These are phyloP conservation scores for Merops nubicus DNA, from an alignment of 2,113 vertebrate genomes.

Conservation along the genomic window DNA sequence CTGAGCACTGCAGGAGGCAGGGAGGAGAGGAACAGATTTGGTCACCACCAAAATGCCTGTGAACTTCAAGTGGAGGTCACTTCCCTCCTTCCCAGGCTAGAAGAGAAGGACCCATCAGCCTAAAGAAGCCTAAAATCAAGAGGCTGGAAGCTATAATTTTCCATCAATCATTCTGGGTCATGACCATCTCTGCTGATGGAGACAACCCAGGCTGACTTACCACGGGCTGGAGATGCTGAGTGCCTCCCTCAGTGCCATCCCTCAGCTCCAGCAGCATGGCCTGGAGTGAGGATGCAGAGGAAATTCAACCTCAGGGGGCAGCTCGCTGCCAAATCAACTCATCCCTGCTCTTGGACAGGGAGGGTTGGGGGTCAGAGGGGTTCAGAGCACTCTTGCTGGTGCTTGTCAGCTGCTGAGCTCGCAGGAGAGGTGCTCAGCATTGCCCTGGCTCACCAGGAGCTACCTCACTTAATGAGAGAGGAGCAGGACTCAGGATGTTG, in stretches of 20 bases:
- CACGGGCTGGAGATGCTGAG: background rate
- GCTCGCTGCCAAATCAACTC: background rate
- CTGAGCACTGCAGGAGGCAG: background rate
- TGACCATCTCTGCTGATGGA: fast-evolving
- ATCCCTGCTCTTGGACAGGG: background rate
- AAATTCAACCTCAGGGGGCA: background rate
- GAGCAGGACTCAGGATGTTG: background rate
- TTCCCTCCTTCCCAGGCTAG: background rate
- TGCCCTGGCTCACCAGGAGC: background rate
- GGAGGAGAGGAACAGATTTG: background rate
- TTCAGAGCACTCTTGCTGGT: background rate
- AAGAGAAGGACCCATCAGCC: background rate
- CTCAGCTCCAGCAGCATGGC: background rate
- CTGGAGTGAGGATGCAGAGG: background rate
- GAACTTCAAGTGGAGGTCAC: background rate
- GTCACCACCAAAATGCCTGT: fast-evolving
- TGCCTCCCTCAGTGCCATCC: background rate
- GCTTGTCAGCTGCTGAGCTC: background rate
- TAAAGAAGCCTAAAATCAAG: background rate
- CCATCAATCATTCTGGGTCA: background rate
- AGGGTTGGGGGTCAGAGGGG: fast-evolving
- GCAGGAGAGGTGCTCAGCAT: background rate
- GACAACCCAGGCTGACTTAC: fast-evolving
- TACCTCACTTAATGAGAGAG: background rate
- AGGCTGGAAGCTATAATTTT: background rate